phyloP scores from a whole-genome alignment of 92 coral and sea anemone species.

The Epizoanthus ramosus region DNA sequence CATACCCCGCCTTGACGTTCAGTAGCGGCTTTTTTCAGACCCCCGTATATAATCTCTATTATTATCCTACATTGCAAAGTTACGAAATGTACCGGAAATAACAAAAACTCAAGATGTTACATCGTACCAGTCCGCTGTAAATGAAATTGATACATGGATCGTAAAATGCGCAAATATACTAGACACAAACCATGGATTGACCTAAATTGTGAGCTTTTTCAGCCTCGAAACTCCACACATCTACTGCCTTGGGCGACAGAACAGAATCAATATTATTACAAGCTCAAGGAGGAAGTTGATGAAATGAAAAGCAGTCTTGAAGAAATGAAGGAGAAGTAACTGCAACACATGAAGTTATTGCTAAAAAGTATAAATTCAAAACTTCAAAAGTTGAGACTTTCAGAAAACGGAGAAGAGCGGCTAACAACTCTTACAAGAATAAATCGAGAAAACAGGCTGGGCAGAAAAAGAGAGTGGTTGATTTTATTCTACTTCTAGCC shows the following conservation, averaged over 20 bases:
- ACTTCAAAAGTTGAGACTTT: conserved; percentile 12
- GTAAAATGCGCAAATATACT: conserved; percentile 38
- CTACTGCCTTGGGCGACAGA: conserved; percentile 54
- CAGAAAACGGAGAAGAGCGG: not conserved
- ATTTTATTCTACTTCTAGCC: conserved; percentile 17
- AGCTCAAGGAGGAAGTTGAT: too few species aligned
- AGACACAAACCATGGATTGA: conserved; percentile 34
- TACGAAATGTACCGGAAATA: conserved; percentile 29
- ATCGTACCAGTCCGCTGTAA: conserved; percentile 35
- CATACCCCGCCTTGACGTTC: too few species aligned
- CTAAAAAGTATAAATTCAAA: conserved; percentile 30
- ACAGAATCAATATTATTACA: conserved; percentile 37
- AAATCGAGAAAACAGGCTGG: conserved; percentile 28
- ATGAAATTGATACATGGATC: conserved; percentile 32
- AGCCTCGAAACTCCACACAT: conserved; percentile 38
- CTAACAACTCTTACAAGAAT: conserved; percentile 29
- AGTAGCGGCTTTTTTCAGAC: too few species aligned
- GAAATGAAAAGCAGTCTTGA: not conserved
- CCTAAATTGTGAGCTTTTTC: conserved; percentile 32
- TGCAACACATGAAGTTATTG: conserved; percentile 43
- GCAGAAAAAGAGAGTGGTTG: conserved; percentile 29
- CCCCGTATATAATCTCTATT: too few species aligned
- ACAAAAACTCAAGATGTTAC: conserved; percentile 29
- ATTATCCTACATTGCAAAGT: conserved; percentile 39
- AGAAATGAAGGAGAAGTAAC: conserved; percentile 36